Evolutionary conservation across 2,888 invertebrate species (phyloP).

Genomic region (Calameuta filiformis): DNA sequence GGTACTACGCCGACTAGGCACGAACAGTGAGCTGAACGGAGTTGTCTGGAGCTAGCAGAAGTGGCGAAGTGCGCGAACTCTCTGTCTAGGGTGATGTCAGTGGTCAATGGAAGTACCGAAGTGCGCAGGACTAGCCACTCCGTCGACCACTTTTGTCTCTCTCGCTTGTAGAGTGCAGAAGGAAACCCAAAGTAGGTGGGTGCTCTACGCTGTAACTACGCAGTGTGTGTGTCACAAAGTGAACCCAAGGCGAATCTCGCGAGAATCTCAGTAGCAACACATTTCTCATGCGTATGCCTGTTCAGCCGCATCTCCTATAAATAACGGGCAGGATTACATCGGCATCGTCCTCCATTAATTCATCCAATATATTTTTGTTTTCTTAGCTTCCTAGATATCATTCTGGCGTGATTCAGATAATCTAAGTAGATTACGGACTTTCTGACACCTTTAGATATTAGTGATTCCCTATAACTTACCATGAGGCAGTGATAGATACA

Average conservation of each 20-base stretch:
- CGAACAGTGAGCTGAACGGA: constrained; percentile 52
- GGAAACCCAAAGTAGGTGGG: constrained; percentile 62
- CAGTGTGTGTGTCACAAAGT: constrained; percentile 62
- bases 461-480: background rate
- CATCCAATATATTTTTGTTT: constrained; percentile 34
- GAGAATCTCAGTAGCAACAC: constrained; percentile 59
- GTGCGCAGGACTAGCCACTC: constrained; percentile 58
- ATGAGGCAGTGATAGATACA: background rate
- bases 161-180: constrained; percentile 60
- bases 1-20: constrained; percentile 44
- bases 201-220: constrained; percentile 64
- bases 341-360: constrained; percentile 50
- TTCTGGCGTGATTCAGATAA: background rate
- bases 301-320: constrained; percentile 66
- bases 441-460: background rate
- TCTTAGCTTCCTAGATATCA: constrained; percentile 19
- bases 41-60: constrained; percentile 50
- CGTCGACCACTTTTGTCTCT: constrained; percentile 41
- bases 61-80: constrained; percentile 49
- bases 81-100: constrained; percentile 45
- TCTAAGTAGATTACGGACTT: background rate
- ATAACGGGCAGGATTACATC: constrained; percentile 65
- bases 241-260: constrained; percentile 64
- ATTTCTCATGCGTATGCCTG: constrained; percentile 54
- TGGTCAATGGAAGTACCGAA: constrained; percentile 57